Percentiles rank a stretch among this genome's conserved stretches.
Evolutionary conservation across 1,140 invertebrate genomes (phyloP).

Genomic region (Nymphalis io): DNA sequence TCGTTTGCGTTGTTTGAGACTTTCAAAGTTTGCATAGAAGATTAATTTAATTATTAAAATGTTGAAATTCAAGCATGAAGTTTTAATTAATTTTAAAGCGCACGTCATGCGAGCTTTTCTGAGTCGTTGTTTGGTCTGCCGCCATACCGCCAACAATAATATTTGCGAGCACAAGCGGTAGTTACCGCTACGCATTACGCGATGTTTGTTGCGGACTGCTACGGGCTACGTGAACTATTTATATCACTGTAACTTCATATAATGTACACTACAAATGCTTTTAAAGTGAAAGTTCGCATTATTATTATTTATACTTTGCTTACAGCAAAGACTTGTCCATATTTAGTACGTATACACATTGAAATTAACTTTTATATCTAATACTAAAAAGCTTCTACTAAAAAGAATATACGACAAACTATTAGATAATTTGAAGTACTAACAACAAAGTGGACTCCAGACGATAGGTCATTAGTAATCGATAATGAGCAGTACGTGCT

Average conservation of each 20-base stretch:
- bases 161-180: slow-evolving; percentile 14
- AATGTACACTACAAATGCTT: too few species aligned
- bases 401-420: neutral
- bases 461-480: slow-evolving; percentile 67
- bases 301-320: too few species aligned
- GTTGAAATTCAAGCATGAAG: slow-evolving; percentile 27
- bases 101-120: neutral
- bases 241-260: neutral
- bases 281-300: too few species aligned
- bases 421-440: neutral
- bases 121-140: slow-evolving; percentile 37
- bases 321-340: too few species aligned
- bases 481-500: slow-evolving; percentile 72
- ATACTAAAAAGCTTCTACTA: too few species aligned
- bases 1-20: too few species aligned
- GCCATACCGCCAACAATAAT: slow-evolving; percentile 33
- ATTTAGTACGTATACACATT: too few species aligned
- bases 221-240: slow-evolving; percentile 1
- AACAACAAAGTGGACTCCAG: slow-evolving; percentile 39
- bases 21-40: neutral
- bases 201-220: slow-evolving; percentile 2
- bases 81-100: slow-evolving; percentile 58
- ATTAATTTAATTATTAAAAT: slow-evolving; percentile 9
- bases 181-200: slow-evolving; percentile 4
- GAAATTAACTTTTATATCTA: too few species aligned